Evolutionary conservation across 2,797 vertebrate species (phyloP), one percentile per base, ranked within the genome.

Genomic region (Muscicapa striata): DNA sequence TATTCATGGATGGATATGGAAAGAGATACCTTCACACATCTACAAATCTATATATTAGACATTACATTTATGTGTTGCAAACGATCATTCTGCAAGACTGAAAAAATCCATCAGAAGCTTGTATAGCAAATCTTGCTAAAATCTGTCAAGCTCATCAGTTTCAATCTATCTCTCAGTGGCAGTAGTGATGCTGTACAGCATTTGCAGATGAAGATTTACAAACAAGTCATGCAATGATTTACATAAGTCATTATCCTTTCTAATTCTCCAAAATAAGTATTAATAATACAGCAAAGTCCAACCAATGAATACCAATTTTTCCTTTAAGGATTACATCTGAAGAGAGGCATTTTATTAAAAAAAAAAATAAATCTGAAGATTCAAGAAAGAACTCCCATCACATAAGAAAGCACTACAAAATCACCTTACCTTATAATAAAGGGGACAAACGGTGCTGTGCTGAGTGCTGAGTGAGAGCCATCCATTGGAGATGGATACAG

Each of bases 401-500:
- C 34, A 67, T 38, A 23, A 64, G 67, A 94, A 84, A 36, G 0
- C 15, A 89, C 36, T 15, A 36, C 8, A 67, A 36, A 84, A 58
- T 21, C 52, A 52, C 12, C 69, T 76, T 98, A 99, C 99, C 99
- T 99, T 95, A 99, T 98, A 90, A 99, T 99, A 96, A 99, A 98
- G 13, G 99, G 99, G 69, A 98, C 96, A 94, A 99, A 99, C 0
- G 98, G 98, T 29, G 98, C 98, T 79, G 99, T 98, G 81, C 98
- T 98, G 96, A 99, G 98, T 2, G 98, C 97, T 23, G 99, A 99
- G 11, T 96, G 98, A 3, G 98, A 98, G 62, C 99, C 99, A 16
- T 99, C 99, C 99, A 99, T 99, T 6, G 99, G 99, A 70, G 99
- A 99, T 1, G 99, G 99, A 97, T 99, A 99, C 67, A 99, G 98